Base-by-base conservation (phyloP, 2,113 vertebrate species). In the Potamarius usumacintae region DNA sequence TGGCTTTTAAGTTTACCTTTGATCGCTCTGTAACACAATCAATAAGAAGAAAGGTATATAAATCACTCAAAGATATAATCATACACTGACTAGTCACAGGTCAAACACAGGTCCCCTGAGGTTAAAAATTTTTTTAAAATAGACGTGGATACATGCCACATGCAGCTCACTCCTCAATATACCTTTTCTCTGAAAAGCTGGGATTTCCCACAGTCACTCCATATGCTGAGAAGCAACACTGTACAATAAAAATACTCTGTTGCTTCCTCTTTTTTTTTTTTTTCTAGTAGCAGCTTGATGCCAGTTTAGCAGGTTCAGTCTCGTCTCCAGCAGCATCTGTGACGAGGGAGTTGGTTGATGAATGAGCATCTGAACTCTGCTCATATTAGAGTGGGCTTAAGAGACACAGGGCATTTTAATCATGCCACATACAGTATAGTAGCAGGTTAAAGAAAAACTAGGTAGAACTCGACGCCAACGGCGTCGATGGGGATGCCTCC, bases 1-100 rank as follows among this genome's bases (percentile, higher is more conserved):
- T 96, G 95, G 95, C 95, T 95, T 96, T 97, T 97, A 97, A 95
- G 95, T 94, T 84, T 88, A 88, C 88, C 84, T 90, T 90, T 88
- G 89, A 87, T 91, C 86, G 86, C 72, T 62, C 71, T 83, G 79
- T 84, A 85, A 74, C 71, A 62, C 83, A 88, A 89, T 91, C 90
- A 88, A 91, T 91, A 91, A 88, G 83, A 81, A 85, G 82, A 84
- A 91, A 89, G 88, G 87, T 87, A 86, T 76, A 90, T 89, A 90
- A 90, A 89, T 92, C 88, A 88, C 82, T 84, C 67, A 88, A 86
- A 89, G 88, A 62, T 85, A 86, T 77, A 72, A 88, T 89, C 90
- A 72, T 71, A 86, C 84, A 85, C 82, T 85, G 60, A 27, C 34
- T 74, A 88, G 90, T 89, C 88, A 87, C 62, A 86, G 88, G 87